These are phyloP conservation scores for Eretmocerus hayati DNA, from an alignment of 2,888 invertebrate species.

Conservation along the genomic window DNA sequence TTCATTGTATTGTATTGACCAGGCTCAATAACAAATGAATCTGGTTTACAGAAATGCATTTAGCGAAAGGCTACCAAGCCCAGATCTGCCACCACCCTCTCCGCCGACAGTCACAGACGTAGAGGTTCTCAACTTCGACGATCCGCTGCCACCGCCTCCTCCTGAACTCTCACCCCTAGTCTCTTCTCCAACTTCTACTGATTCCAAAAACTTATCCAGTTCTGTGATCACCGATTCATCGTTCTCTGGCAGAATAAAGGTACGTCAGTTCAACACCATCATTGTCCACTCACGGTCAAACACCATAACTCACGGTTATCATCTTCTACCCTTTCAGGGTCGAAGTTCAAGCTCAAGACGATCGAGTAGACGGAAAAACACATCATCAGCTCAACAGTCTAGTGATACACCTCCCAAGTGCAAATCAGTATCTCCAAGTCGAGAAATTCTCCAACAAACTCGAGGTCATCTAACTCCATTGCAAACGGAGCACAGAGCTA, in stretches of 20 bases:
- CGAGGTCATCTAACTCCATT: conserved; percentile 7
- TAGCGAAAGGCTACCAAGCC: conserved; percentile 53
- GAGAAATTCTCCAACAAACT: conserved; percentile 27
- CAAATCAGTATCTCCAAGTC: conserved; percentile 25
- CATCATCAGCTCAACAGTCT: conserved; percentile 12
- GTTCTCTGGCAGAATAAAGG: neutral
- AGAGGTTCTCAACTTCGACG: conserved; percentile 56
- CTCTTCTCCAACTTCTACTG: conserved; percentile 5
- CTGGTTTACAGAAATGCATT: conserved; percentile 35
- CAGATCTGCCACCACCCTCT: conserved; percentile 58
- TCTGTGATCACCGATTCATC: conserved; percentile 13
- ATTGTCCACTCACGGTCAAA: neutral
- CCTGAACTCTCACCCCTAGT: conserved; percentile 42
- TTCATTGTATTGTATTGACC: too few species aligned
- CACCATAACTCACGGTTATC: too few species aligned
- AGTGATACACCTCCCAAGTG: conserved; percentile 29
- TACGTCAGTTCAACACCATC: neutral
- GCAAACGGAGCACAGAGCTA: conserved; percentile 27
- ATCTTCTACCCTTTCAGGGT: too few species aligned
- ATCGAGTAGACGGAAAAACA: conserved; percentile 27
- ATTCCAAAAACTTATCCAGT: conserved; percentile 5
- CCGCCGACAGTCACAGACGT: conserved; percentile 56
- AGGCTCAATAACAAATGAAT: too few species aligned
- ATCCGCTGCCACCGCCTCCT: conserved; percentile 62
- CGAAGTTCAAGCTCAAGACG: conserved; percentile 36